Conservation (phyloP, 1,140 invertebrate genomes). For the Hypsibius dujardini region DNA sequence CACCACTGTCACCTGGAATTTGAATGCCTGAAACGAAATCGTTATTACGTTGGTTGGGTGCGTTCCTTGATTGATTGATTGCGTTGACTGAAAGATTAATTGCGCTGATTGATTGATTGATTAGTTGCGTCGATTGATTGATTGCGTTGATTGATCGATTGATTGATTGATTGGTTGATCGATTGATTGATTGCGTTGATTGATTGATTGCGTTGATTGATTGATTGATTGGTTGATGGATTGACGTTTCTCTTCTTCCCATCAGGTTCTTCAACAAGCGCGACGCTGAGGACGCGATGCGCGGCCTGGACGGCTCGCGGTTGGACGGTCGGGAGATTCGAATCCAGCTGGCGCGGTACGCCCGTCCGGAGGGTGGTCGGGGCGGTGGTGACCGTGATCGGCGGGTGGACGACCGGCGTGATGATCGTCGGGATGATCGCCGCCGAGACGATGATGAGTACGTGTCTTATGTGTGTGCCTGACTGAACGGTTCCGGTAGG, state of each 20-base stretch:
- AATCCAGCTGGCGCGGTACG: conserved; percentile 90
- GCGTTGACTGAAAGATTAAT: not conserved
- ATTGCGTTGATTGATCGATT: too few species aligned
- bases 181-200: too few species aligned
- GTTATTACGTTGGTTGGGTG: not conserved
- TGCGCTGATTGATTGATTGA: conserved; percentile 20
- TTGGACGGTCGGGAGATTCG: conserved; percentile 86
- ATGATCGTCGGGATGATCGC: conserved; percentile 22
- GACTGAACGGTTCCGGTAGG: too few species aligned
- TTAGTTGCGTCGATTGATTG: too few species aligned
- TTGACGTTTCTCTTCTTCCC: too few species aligned
- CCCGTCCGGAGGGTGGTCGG: conserved; percentile 46
- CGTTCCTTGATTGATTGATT: not conserved
- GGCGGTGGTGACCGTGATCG: conserved; percentile 22
- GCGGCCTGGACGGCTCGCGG: conserved; percentile 82
- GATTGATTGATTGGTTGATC: too few species aligned
- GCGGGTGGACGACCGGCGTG: conserved; percentile 18
- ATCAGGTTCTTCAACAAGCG: conserved; percentile 79
- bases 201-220: too few species aligned
- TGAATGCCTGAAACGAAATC: too few species aligned
- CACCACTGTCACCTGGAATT: too few species aligned
- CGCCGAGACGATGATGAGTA: conserved; percentile 9
- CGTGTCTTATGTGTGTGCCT: too few species aligned
- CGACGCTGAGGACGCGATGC: conserved; percentile 78
- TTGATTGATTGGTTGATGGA: too few species aligned